Conservation (phyloP, 2,888 invertebrate genomes). For the Chrysolina oricalcia region DNA sequence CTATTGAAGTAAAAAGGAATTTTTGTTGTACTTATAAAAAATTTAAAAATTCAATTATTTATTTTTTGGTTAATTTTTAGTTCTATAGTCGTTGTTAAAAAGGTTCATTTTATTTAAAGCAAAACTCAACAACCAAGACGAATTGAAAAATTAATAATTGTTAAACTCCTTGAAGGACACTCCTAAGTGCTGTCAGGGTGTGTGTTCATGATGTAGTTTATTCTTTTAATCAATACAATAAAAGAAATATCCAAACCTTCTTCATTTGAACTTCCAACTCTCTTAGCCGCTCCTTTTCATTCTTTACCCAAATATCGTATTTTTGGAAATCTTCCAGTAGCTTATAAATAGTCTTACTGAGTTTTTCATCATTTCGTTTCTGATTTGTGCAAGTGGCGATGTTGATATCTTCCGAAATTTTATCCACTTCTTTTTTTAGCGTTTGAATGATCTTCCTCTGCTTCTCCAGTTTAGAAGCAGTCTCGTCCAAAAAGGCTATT, state of each 20-base stretch:
- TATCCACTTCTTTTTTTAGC: conserved; percentile 77
- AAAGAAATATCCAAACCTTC: conserved; percentile 53
- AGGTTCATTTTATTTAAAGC: too few relatives aligned
- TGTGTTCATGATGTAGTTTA: too few relatives aligned
- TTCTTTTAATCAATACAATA: too few relatives aligned
- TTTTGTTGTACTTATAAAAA: too few relatives aligned
- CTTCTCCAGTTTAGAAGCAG: conserved; percentile 78
- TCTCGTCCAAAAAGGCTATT: conserved; percentile 80
- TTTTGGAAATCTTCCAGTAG: conserved; percentile 76
- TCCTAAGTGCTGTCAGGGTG: too few relatives aligned
- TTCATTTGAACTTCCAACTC: conserved; percentile 74
- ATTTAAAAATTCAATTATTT: too few relatives aligned
- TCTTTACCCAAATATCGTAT: conserved; percentile 66
- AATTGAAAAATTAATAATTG: too few relatives aligned
- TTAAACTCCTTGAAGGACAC: too few relatives aligned
- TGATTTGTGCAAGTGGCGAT: conserved; percentile 76
- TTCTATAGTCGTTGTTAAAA: too few relatives aligned
- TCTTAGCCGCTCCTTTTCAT: conserved; percentile 68
- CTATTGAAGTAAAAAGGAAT: too few relatives aligned
- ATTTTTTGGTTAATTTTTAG: too few relatives aligned
- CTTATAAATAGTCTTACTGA: conserved; percentile 73
- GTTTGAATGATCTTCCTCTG: conserved; percentile 78
- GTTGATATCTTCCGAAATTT: conserved; percentile 77
- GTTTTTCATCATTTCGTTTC: conserved; percentile 73
- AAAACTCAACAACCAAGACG: too few relatives aligned